Percentiles rank a stretch among this genome's conserved stretches.
Conservation (phyloP, 2,797 vertebrate genomes). For the Centropyge bicolor region DNA sequence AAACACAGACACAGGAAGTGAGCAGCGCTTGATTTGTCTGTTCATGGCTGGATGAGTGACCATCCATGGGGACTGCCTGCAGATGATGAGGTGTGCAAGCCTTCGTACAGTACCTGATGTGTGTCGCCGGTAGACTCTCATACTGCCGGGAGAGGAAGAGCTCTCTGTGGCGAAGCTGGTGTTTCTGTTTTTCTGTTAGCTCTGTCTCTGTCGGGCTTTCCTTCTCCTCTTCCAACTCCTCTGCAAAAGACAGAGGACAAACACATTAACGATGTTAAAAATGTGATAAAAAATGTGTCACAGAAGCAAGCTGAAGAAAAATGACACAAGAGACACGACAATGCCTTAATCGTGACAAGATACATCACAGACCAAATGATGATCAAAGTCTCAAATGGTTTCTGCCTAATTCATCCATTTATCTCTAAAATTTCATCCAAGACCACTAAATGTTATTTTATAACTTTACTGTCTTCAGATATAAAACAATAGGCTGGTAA, state of each 20-base stretch:
- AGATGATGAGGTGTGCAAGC: not conserved
- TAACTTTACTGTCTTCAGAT: not conserved
- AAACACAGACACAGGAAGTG: constrained; percentile 62
- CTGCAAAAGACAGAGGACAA: constrained; percentile 78
- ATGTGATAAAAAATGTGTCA: not conserved
- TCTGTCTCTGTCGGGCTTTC: constrained; percentile 91
- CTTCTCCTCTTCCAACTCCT: constrained; percentile 96
- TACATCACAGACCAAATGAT: not conserved
- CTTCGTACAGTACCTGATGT: constrained; percentile 90
- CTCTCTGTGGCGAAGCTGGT: constrained; percentile 96
- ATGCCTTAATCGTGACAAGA: not conserved
- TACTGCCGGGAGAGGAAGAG: constrained; percentile 97
- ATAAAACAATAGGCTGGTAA: not conserved
- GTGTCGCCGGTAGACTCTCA: constrained; percentile 95
- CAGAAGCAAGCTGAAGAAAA: not conserved
- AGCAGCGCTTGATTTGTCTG: constrained; percentile 19
- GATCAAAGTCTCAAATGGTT: constrained; percentile 25
- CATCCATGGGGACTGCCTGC: constrained; percentile 60
- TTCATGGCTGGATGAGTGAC: constrained; percentile 53
- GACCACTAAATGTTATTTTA: not conserved
- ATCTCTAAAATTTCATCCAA: constrained; percentile 2
- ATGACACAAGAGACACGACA: not conserved
- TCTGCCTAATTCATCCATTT: constrained; percentile 14
- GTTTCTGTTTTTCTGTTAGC: constrained; percentile 96
- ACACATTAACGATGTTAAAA: not conserved